phyloP scores from a whole-genome alignment of 2,888 invertebrate genomes.

The Leptinotarsa peninsularis region DNA sequence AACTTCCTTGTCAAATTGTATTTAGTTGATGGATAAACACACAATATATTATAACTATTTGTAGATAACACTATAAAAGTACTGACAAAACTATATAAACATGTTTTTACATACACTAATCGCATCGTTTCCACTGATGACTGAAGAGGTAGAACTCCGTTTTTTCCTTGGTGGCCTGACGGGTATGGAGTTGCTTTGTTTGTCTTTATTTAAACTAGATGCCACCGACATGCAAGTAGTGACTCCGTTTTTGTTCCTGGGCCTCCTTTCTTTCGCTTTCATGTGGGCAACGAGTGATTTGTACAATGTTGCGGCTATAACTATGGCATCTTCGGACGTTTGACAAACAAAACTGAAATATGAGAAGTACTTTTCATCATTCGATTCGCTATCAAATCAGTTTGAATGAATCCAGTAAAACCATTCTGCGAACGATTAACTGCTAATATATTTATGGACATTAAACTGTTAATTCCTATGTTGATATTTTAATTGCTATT shows the following conservation, averaged over 20 bases:
- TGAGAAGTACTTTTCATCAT: background rate
- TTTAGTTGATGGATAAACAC: too few relatives aligned
- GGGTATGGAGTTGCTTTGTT: slow-evolving; percentile 65
- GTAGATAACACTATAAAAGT: too few relatives aligned
- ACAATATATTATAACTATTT: too few relatives aligned
- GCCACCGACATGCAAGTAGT: slow-evolving; percentile 83
- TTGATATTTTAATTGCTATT: too few relatives aligned
- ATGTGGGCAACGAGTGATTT: slow-evolving; percentile 88
- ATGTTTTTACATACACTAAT: slow-evolving; percentile 60
- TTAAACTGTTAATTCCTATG: too few relatives aligned
- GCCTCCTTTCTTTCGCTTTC: slow-evolving; percentile 74
- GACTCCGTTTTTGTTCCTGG: slow-evolving; percentile 79
- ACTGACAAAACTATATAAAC: too few relatives aligned
- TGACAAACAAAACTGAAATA: slow-evolving; percentile 79
- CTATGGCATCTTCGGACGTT: slow-evolving; percentile 90
- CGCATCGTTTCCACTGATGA: slow-evolving; percentile 72
- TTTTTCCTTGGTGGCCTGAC: slow-evolving; percentile 82
- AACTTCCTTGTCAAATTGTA: too few relatives aligned
- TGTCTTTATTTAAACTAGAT: slow-evolving; percentile 69
- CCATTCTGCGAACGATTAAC: background rate
- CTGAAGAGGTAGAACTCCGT: slow-evolving; percentile 71
- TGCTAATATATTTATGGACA: too few relatives aligned
- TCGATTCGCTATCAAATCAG: background rate
- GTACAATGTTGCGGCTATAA: slow-evolving; percentile 91
- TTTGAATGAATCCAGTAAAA: background rate